Conservation (phyloP, 1,140 invertebrate genomes). For the Scaptomyza graminum region DNA sequence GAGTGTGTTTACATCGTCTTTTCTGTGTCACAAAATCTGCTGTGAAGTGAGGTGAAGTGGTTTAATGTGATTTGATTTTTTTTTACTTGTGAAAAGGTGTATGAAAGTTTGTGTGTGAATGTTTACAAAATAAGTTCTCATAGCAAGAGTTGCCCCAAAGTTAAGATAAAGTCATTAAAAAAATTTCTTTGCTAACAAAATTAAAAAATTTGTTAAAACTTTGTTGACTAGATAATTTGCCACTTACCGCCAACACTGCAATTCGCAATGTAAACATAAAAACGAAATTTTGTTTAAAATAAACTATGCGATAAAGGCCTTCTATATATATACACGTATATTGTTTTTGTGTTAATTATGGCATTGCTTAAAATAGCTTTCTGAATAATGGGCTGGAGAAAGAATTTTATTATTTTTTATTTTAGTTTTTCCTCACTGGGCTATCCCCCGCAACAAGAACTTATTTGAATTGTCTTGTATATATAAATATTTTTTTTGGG, state of each 20-base stretch:
- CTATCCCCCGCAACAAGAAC: conserved; percentile 75
- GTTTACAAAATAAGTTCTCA: conserved; percentile 66
- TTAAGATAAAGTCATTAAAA: conserved; percentile 34
- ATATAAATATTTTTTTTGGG: conserved; percentile 20
- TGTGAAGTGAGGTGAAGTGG: conserved; percentile 21
- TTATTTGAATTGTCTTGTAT: conserved; percentile 51
- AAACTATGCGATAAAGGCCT: neutral
- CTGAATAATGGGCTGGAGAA: conserved; percentile 41
- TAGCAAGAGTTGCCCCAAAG: conserved; percentile 63
- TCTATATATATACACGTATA: conserved; percentile 1
- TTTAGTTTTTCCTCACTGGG: conserved; percentile 33
- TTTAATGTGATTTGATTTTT: conserved; percentile 12
- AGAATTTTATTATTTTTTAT: conserved; percentile 10
- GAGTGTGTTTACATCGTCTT: conserved; percentile 17
- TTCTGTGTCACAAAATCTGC: conserved; percentile 44
- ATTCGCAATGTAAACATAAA: conserved; percentile 78
- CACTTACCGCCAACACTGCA: conserved; percentile 80
- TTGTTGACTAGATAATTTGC: conserved; percentile 51
- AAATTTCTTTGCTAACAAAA: conserved; percentile 22
- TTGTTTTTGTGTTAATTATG: conserved; percentile 19
- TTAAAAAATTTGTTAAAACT: conserved; percentile 29
- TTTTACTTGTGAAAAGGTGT: conserved; percentile 33
- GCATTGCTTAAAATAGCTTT: conserved; percentile 36
- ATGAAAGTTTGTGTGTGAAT: conserved; percentile 33
- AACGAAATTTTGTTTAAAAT: conserved; percentile 31